Base-by-base conservation (phyloP, 2,888 invertebrate species). In the Ferdinandea cuprea region DNA sequence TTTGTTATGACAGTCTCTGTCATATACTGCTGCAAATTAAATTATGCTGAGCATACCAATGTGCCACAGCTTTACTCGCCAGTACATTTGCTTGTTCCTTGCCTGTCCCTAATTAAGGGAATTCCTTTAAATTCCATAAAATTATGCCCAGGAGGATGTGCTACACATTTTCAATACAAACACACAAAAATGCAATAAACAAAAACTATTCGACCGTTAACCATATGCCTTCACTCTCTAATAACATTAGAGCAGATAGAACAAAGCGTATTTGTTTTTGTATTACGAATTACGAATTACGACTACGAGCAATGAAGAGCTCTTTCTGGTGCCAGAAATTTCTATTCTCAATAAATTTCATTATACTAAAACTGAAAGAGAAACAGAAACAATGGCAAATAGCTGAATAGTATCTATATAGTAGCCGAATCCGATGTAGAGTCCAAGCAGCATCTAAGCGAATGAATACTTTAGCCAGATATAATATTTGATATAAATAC, bases 151-250 rank as follows among this genome's bases (percentile, higher is more conserved):
- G 25, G 11, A 59, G 30, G 11, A 30, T 25, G 13, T 5, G 15
- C 35, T 17, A 25, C 25, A 6, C 30, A 30, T 28, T 7, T 17
- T 30, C 30, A 25, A 9, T 8, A 30, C 28, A 42, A 11, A 42
- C 15, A 19, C 17, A 25, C 44, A 2, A 7, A 30, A 32, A 61
- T 61, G 44, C 21, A 46, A 61, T 61, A 61, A 61, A 61, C 46
- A 61, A 61, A 46, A 61, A 46, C 61, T 46, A 46, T 32, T 32
- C 61, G 19, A 46, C 32, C 61, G 46, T 61, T 19, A 61, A 32
- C 44, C 32, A 46, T 61, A 32, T 32, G 44, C 13, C 46, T 21
- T 44, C 44, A 3, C 11, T 17, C 58, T 13, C 19, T 32, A 46
- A 61, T 35, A 61, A 21, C 21, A 30, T 21, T 21, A 21, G 19